A percentile compares a stretch with the other conserved stretches of the same genome.
phyloP scores from a whole-genome alignment of 2,888 invertebrate genomes.

The Tigriopus californicus region DNA sequence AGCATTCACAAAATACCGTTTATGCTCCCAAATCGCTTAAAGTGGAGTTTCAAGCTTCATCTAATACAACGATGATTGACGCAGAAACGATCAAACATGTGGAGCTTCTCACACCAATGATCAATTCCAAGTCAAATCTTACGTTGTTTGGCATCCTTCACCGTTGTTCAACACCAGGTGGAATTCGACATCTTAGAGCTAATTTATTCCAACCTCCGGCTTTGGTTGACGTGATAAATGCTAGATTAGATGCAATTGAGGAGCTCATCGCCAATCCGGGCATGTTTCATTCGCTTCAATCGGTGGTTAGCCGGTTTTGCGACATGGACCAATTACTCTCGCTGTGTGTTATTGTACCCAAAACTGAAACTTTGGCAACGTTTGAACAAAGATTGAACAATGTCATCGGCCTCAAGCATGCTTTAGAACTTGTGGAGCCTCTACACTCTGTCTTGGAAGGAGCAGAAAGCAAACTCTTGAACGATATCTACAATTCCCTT shows the following conservation, averaged over 20 bases:
- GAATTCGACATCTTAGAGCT: slow-evolving; percentile 55
- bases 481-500: slow-evolving; percentile 26
- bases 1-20: slow-evolving; percentile 33
- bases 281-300: slow-evolving; percentile 31
- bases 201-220: slow-evolving; percentile 43
- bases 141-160: slow-evolving; percentile 47
- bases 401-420: slow-evolving; percentile 51
- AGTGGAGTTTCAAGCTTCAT: slow-evolving; percentile 59
- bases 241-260: slow-evolving; percentile 50
- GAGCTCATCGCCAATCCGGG: slow-evolving; percentile 51
- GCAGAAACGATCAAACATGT: slow-evolving; percentile 56
- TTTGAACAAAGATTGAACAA: slow-evolving; percentile 61
- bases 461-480: background rate
- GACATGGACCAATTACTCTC: slow-evolving; percentile 61
- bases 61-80: slow-evolving; percentile 64
- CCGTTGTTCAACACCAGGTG: slow-evolving; percentile 48
- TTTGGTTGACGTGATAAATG: slow-evolving; percentile 33
- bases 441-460: slow-evolving; percentile 4
- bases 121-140: slow-evolving; percentile 8
- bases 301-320: slow-evolving; percentile 42
- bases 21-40: slow-evolving; percentile 56
- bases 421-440: slow-evolving; percentile 37
- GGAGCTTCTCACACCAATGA: slow-evolving; percentile 30
- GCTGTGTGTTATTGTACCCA: slow-evolving; percentile 33
- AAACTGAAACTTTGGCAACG: slow-evolving; percentile 16